Percentiles rank a stretch among this genome's conserved stretches.
Evolutionary conservation across 2,797 vertebrate genomes (phyloP).

Genomic region (Phataginus tricuspis): DNA sequence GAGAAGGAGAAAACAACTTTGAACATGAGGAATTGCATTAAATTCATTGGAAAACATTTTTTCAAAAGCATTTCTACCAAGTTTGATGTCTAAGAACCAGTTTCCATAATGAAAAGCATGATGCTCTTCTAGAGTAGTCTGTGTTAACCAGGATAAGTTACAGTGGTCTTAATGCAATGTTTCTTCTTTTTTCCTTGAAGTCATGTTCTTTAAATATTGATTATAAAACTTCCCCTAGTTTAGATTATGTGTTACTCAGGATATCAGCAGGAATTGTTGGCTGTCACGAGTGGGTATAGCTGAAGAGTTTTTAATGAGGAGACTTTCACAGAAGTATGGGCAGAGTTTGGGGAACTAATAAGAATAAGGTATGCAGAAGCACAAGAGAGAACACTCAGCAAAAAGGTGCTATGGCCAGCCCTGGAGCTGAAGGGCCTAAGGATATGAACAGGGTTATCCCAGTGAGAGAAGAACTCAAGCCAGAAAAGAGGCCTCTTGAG

Average conservation of each 20-base stretch:
- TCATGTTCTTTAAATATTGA: background rate
- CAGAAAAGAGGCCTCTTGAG: background rate
- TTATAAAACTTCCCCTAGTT: background rate
- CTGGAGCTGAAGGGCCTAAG: background rate
- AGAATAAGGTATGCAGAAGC: background rate
- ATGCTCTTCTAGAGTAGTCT: conserved; percentile 58
- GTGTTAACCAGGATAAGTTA: background rate
- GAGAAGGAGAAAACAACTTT: conserved; percentile 76
- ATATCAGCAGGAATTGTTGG: background rate
- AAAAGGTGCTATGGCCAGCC: background rate
- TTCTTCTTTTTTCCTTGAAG: background rate
- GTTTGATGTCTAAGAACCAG: conserved; percentile 73
- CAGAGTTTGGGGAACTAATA: background rate
- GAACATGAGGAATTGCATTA: conserved; percentile 74
- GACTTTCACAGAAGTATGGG: background rate
- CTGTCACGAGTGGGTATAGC: background rate
- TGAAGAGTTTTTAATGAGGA: background rate
- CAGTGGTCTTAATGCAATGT: background rate
- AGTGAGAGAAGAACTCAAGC: background rate
- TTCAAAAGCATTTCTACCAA: conserved; percentile 77
- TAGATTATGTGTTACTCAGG: background rate
- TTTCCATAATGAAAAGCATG: conserved; percentile 74
- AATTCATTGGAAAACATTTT: conserved; percentile 73
- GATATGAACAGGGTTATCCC: background rate
- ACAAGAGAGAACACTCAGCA: background rate